A percentile compares a stretch with the other conserved stretches of the same genome.
Conservation (phyloP, 1,140 invertebrate species). For the Sarcophaga peregrina region DNA sequence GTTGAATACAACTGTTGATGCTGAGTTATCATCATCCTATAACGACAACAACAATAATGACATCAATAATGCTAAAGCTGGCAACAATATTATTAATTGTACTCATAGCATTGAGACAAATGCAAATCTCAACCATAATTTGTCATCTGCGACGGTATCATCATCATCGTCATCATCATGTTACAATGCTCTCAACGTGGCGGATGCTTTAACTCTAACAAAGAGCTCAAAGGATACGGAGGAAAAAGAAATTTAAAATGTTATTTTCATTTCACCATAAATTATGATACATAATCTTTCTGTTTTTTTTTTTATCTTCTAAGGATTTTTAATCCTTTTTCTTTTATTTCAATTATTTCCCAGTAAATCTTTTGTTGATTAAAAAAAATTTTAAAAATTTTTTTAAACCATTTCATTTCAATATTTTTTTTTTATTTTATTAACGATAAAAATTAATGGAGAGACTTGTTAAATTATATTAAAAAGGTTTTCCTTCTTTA, state of each 20-base stretch:
- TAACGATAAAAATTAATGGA: no score
- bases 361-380: no score
- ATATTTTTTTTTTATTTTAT: no score
- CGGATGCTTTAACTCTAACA: conserved; percentile 12
- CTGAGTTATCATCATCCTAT: conserved; percentile 18
- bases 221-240: conserved; percentile 19
- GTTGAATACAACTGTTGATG: neutral
- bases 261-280: neutral
- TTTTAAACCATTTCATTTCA: no score
- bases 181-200: conserved; percentile 15
- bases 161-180: conserved; percentile 14
- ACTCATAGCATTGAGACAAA: neutral
- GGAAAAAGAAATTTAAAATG: conserved; percentile 41
- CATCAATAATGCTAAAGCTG: conserved; percentile 14
- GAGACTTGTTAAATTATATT: no score
- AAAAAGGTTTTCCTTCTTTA: no score
- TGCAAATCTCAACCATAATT: conserved; percentile 14
- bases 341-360: no score
- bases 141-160: neutral
- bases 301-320: no score
- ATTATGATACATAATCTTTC: neutral
- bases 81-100: conserved; percentile 26
- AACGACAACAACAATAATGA: conserved; percentile 13
- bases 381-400: no score
- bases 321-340: no score